These are phyloP conservation scores for Peromyscus nudipes DNA, from an alignment of 2,797 vertebrate species.

Conservation along the genomic window DNA sequence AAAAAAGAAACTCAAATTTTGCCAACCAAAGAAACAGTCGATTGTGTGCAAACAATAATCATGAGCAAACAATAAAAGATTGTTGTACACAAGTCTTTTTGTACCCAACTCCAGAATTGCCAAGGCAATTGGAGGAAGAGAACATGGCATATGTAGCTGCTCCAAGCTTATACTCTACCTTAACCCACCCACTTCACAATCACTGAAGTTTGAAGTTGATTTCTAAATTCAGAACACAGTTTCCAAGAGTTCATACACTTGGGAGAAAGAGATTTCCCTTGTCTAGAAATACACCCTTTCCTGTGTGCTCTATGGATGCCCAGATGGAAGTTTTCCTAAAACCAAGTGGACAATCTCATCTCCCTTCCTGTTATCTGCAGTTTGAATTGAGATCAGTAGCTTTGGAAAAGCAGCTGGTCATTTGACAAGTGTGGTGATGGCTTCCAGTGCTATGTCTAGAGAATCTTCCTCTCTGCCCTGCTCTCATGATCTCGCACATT, in stretches of 20 bases:
- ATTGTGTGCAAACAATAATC: conserved; percentile 44
- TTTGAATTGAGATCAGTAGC: conserved; percentile 12
- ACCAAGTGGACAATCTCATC: conserved; percentile 53
- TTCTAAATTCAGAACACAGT: conserved; percentile 78
- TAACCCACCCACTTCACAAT: conserved; percentile 10
- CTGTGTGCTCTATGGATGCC: conserved; percentile 24
- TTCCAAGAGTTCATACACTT: conserved; percentile 77
- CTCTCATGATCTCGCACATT: neutral
- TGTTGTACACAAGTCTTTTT: conserved; percentile 39
- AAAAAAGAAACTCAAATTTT: conserved; percentile 59
- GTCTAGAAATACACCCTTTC: conserved; percentile 79
- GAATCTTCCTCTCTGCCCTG: neutral
- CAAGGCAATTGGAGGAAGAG: conserved; percentile 15
- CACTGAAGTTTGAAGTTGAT: neutral
- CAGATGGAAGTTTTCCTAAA: conserved; percentile 53
- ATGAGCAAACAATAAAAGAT: conserved; percentile 35
- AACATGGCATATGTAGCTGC: neutral
- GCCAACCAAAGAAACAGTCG: conserved; percentile 17
- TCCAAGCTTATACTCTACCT: neutral
- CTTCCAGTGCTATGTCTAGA: neutral
- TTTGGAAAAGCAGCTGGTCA: conserved; percentile 7
- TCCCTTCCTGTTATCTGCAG: conserved; percentile 54
- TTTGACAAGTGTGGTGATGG: neutral
- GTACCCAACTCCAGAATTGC: conserved; percentile 4
- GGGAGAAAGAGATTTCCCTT: conserved; percentile 74